These are phyloP conservation scores for Andrena bucephala DNA, from an alignment of 2,888 invertebrate genomes.

Conservation along the genomic window DNA sequence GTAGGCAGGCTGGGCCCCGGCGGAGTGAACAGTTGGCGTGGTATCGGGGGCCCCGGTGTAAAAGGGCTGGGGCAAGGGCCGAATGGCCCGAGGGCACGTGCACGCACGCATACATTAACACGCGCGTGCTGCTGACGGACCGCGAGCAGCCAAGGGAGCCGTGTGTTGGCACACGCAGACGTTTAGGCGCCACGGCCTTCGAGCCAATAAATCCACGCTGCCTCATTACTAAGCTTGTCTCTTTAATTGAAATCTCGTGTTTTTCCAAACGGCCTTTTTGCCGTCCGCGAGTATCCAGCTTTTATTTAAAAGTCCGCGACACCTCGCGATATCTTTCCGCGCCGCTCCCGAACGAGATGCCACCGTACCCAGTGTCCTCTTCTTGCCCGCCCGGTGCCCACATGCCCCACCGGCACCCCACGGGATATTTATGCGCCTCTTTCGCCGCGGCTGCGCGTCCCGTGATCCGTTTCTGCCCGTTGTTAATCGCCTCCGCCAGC, in stretches of 20 bases:
- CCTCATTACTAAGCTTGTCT: constrained; percentile 87
- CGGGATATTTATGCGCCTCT: constrained; percentile 61
- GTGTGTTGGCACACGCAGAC: constrained; percentile 71
- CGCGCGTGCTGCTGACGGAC: constrained; percentile 67
- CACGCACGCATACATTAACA: constrained; percentile 70
- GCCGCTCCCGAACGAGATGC: constrained; percentile 61
- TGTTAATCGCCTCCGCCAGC: constrained; percentile 54
- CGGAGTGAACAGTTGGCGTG: constrained; percentile 8
- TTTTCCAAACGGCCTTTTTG: constrained; percentile 79
- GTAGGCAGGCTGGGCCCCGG: not conserved
- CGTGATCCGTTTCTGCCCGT: constrained; percentile 39
- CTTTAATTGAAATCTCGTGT: constrained; percentile 89
- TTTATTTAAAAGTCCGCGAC: constrained; percentile 78
- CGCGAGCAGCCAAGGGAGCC: constrained; percentile 30
- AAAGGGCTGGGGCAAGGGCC: constrained; percentile 40
- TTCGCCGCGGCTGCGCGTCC: constrained; percentile 15
- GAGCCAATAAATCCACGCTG: constrained; percentile 81
- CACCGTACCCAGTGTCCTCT: constrained; percentile 11
- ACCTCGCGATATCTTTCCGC: constrained; percentile 76
- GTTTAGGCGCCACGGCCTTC: constrained; percentile 73
- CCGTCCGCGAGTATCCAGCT: constrained; percentile 71
- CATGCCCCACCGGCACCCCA: not conserved
- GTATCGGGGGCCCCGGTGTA: constrained; percentile 14
- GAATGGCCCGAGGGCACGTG: constrained; percentile 60
- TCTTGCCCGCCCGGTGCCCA: not conserved